These are phyloP conservation scores for Musca vetustissima DNA, from an alignment of 1,140 invertebrate species.

Conservation along the genomic window DNA sequence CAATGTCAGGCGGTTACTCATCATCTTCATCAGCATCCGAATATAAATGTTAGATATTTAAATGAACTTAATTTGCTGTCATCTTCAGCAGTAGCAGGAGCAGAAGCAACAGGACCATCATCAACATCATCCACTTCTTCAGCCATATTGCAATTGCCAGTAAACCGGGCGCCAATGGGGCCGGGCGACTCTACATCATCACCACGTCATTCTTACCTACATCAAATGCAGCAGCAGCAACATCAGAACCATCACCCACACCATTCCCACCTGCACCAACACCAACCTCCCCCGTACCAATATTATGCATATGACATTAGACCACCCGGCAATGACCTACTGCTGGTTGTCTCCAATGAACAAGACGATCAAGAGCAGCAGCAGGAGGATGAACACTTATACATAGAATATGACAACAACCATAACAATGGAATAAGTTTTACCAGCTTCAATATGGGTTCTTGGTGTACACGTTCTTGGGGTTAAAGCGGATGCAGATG, in stretches of 20 bases:
- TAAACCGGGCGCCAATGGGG: no score
- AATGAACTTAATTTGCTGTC: slow-evolving; percentile 4
- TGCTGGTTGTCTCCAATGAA: no score
- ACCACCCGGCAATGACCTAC: background rate
- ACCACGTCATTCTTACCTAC: no score
- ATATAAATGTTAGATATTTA: slow-evolving; percentile 10
- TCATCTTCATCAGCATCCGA: background rate
- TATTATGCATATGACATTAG: background rate
- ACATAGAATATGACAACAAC: slow-evolving; percentile 11
- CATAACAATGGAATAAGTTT: background rate
- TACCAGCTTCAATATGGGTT: slow-evolving; percentile 12
- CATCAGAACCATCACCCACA: background rate
- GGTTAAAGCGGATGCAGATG: slow-evolving; percentile 11
- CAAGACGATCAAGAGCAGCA: slow-evolving; percentile 2
- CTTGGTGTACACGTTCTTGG: slow-evolving; percentile 15
- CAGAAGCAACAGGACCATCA: no score
- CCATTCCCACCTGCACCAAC: no score
- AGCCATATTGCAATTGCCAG: background rate
- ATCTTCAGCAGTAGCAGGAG: background rate
- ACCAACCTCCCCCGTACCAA: background rate
- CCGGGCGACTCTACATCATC: no score
- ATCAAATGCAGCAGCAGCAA: no score
- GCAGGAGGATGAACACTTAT: background rate
- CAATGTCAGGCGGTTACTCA: background rate
- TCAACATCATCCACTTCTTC: background rate